Percentiles rank a stretch among this genome's conserved stretches.
These are phyloP conservation scores for Rhysida immarginata DNA, from an alignment of 1,140 invertebrate species.

Conservation along the genomic window DNA sequence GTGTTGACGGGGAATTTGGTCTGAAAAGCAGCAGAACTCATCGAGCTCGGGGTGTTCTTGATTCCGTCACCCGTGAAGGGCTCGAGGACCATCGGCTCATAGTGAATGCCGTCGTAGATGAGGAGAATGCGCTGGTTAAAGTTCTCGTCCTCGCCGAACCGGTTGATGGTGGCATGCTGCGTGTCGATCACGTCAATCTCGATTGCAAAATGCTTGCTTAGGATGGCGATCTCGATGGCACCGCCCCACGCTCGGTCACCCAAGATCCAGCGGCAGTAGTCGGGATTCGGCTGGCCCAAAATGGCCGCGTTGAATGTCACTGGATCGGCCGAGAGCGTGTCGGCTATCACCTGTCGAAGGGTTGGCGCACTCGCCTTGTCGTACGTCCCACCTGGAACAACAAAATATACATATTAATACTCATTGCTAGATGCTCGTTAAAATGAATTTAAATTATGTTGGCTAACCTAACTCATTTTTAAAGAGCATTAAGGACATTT, in stretches of 20 bases:
- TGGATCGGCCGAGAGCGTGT: conserved; percentile 55
- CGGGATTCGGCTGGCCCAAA: conserved; percentile 63
- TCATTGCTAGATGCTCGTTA: too few relatives aligned
- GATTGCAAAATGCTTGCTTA: conserved; percentile 72
- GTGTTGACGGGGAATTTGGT: conserved; percentile 26
- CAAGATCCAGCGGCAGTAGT: conserved; percentile 78
- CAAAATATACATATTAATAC: too few relatives aligned
- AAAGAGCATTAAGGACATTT: too few relatives aligned
- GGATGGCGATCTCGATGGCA: conserved; percentile 78
- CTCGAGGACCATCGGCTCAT: conserved; percentile 83
- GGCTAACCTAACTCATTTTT: too few relatives aligned
- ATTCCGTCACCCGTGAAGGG: conserved; percentile 26
- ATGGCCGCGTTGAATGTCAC: conserved; percentile 70
- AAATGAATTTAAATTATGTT: too few relatives aligned
- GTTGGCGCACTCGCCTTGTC: background rate
- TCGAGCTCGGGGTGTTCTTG: conserved; percentile 54
- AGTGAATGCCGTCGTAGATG: conserved; percentile 91
- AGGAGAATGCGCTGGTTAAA: conserved; percentile 72
- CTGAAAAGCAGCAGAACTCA: conserved; percentile 11
- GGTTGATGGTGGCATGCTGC: conserved; percentile 71
- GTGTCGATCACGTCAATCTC: conserved; percentile 92
- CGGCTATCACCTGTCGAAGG: conserved; percentile 49
- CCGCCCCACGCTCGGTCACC: conserved; percentile 67
- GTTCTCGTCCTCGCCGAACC: conserved; percentile 83
- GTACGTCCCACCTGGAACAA: too few relatives aligned